phyloP scores from a whole-genome alignment of 2,113 vertebrate genomes.

The Phaetusa simplex region DNA sequence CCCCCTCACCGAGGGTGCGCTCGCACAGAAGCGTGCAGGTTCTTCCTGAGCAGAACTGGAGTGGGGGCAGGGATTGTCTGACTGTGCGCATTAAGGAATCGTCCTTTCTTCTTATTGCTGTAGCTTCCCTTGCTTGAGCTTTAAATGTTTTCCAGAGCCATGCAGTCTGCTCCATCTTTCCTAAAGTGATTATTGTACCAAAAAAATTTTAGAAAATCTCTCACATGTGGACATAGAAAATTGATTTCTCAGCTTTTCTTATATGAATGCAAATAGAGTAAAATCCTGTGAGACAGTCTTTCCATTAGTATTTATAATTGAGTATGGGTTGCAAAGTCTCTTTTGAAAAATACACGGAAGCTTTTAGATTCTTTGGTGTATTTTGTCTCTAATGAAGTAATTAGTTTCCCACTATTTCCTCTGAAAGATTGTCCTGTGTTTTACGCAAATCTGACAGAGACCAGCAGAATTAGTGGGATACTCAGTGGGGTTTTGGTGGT shows the following conservation, averaged over 20 bases:
- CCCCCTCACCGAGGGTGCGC: not conserved
- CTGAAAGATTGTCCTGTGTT: not conserved
- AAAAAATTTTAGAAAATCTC: not conserved
- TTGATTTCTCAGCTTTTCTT: not conserved
- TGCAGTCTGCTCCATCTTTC: not conserved
- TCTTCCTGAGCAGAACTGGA: not conserved
- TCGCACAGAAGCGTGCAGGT: not conserved
- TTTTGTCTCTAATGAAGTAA: not conserved
- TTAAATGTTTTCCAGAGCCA: not conserved
- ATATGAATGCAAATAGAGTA: not conserved
- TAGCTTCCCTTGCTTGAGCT: not conserved
- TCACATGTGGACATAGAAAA: not conserved
- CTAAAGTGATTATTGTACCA: not conserved
- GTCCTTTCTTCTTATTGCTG: not conserved
- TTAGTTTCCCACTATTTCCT: not conserved
- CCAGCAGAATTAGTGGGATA: not conserved
- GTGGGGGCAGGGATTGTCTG: not conserved
- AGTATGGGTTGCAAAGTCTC: not conserved
- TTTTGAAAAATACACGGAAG: not conserved
- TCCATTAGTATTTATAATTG: not conserved
- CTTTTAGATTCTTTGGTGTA: not conserved
- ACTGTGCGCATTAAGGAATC: not conserved
- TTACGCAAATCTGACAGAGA: not conserved
- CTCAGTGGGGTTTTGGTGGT: not conserved
- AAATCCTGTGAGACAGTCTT: not conserved